Evolutionary conservation across 2,888 invertebrate genomes (phyloP).

Genomic region (Morpho helenor): DNA sequence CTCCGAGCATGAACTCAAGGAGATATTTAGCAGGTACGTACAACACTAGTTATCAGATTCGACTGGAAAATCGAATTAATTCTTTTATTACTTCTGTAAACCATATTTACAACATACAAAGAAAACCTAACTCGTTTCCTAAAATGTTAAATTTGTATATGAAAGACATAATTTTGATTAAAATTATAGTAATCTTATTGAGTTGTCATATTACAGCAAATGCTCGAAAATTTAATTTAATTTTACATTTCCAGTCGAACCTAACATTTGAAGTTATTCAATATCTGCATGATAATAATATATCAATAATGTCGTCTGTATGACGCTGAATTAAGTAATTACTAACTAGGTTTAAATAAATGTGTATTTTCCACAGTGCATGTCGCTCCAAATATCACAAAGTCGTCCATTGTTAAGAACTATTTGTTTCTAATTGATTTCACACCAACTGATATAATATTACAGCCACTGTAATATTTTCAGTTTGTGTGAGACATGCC

Average conservation of each 20-base stretch:
- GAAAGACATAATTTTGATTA: too few relatives aligned
- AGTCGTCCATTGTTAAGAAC: conserved; percentile 56
- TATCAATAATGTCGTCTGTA: conserved; percentile 17
- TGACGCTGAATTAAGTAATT: conserved; percentile 16
- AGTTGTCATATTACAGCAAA: too few relatives aligned
- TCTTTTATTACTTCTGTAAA: not conserved
- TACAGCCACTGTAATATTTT: not conserved
- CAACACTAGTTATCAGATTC: conserved; percentile 12
- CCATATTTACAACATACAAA: not conserved
- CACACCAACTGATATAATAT: conserved; percentile 46
- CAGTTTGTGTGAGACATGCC: conserved; percentile 61
- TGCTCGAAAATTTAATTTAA: not conserved
- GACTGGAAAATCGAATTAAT: conserved; percentile 22
- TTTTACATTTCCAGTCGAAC: conserved; percentile 46
- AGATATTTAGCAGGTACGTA: conserved; percentile 96
- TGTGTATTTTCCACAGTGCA: conserved; percentile 65
- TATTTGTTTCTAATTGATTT: conserved; percentile 50
- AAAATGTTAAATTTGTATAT: too few relatives aligned
- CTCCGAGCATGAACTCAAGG: conserved; percentile 98
- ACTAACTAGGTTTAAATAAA: conserved; percentile 32
- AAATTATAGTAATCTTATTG: too few relatives aligned
- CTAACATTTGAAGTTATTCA: conserved; percentile 13
- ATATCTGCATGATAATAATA: conserved; percentile 44
- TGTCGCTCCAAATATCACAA: conserved; percentile 69
- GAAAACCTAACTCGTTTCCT: not conserved